Evolutionary conservation across 2,113 vertebrate species (phyloP).

Genomic region (Turdus rufiventris): DNA sequence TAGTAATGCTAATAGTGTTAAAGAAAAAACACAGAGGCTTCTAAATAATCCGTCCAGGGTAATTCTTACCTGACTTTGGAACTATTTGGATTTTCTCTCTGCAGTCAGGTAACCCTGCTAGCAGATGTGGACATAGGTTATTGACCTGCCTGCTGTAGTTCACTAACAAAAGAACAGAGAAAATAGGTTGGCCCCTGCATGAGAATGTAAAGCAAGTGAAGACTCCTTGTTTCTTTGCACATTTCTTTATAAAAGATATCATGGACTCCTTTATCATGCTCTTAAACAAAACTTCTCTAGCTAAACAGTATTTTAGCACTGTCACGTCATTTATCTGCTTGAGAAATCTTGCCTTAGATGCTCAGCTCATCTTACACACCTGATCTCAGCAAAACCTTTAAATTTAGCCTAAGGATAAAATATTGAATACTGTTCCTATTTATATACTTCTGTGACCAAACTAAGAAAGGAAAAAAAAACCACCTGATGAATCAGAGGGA

Average conservation of each 20-base stretch:
- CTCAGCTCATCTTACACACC: neutral
- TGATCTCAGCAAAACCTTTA: neutral
- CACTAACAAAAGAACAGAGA: neutral
- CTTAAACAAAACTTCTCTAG: neutral
- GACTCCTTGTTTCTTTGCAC: neutral
- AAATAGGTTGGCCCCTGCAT: neutral
- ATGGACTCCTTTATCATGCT: neutral
- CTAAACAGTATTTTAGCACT: neutral
- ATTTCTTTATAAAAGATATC: neutral
- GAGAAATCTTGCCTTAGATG: neutral
- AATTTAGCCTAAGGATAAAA: neutral
- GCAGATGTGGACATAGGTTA: neutral
- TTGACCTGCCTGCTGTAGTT: neutral
- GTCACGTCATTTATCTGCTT: neutral
- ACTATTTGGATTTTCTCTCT: neutral
- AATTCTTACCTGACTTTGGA: neutral
- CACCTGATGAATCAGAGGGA: slow-evolving; percentile 33
- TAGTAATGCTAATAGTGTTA: neutral
- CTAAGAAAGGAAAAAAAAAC: neutral
- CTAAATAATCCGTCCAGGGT: neutral
- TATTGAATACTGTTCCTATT: neutral
- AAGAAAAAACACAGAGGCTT: neutral
- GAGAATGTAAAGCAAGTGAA: neutral
- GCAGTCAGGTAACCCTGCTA: neutral
- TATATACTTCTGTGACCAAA: neutral